Base-by-base conservation (phyloP, 2,888 invertebrate genomes). In the Erannis defoliaria region DNA sequence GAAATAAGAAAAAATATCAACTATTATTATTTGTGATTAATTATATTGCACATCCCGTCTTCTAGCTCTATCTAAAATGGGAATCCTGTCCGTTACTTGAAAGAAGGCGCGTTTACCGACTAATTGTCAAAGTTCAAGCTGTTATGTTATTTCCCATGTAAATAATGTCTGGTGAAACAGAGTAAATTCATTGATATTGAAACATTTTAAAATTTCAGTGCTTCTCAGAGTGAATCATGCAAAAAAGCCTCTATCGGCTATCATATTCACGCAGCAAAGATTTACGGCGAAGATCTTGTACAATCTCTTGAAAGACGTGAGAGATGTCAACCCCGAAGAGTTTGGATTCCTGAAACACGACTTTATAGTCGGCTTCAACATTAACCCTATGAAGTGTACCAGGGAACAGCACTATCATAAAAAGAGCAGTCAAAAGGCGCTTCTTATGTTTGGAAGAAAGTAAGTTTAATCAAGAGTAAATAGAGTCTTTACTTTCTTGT, bases 271-370 rank as follows among this genome's bases (percentile, higher is more conserved):
- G 0, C 88, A 95, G 72, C 93, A 96, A 68, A 91, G 97, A 48
- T 95, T 96, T 70, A 96, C 96, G 0, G 96, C 97, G 0, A 96
- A 96, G 85, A 93, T 96, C 6, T 74, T 98, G 0, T 96, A 94
- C 77, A 95, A 96, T 64, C 78, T 97, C 3, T 73, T 97, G 4
- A 93, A 94, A 59, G 85, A 90, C 0, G 94, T 94, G 0, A 88
- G 85, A 9, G 72, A 90, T 19, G 35, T 61, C 0, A 87, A 94
- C 63, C 86, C 93, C 0, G 48, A 64, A 3, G 85, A 93, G 10
- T 95, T 94, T 66, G 86, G 86, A 0, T 94, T 96, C 70, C 75
- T 96, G 0, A 91, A 93, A 62, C 94, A 96, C 0, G 96, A 97
- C 72, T 98, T 95, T 77, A 91, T 97, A 53, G 94, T 97, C 0